Evolutionary conservation across 2,888 invertebrate genomes (phyloP), one percentile per base, ranked within the genome.

Genomic region (Yponomeuta cagnagella): DNA sequence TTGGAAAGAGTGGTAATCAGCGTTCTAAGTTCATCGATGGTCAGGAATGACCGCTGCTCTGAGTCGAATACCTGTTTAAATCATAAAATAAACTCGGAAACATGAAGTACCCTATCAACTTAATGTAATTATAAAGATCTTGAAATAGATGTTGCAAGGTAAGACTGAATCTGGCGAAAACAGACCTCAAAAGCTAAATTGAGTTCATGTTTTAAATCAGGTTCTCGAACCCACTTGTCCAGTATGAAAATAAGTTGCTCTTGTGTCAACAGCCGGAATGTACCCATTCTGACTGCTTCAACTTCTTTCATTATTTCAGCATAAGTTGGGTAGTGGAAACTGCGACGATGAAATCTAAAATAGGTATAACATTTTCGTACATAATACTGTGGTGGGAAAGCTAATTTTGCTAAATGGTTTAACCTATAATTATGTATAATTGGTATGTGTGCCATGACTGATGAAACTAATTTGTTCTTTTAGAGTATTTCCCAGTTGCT

Each of bases 241-340:
- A 91, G 76, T 37, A 90, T 79, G 72, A 85, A 89, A 74, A 91
- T 79, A 73, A 89, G 76, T 78, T 91, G 90, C 63, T 88, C 85
- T 75, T 81, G 81, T 15, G 85, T 89, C 63, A 91, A 72, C 74
- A 87, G 74, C 79, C 85, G 82, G 58, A 78, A 76, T 8, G 74
- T 69, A 64, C 79, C 84, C 63, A 85, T 86, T 76, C 85, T 81
- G 68, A 90, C 77, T 63, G 77, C 75, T 77, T 91, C 91, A 5
- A 78, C 84, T 76, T 83, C 80, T 12, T 12, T 76, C 88, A 91
- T 90, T 69, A 91, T 81, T 78, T 89, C 87, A 23, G 75, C 81
- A 77, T 89, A 90, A 48, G 74, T 80, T 33, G 91, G 91, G 71
- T 88, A 89, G 48, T 80, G 76, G 75, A 86, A 90, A 76, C 76